Conservation (phyloP, 2,113 vertebrate species). For the Dipodomys ordii region DNA sequence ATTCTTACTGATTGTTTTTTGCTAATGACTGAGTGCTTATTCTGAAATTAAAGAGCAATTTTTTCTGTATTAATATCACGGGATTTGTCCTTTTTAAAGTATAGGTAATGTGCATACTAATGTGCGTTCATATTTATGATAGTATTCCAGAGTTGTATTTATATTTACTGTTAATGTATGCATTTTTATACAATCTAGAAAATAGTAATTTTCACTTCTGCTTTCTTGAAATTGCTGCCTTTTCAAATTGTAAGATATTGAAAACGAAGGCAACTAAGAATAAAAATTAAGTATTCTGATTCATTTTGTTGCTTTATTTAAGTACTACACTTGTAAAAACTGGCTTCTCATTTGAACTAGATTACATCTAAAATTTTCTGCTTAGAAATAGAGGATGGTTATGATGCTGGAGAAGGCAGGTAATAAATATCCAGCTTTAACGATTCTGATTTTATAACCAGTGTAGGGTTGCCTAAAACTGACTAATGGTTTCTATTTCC, state of each 20-base stretch:
- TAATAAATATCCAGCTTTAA: background rate
- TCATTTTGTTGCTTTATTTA: background rate
- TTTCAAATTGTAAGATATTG: conserved; percentile 31
- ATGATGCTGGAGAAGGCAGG: background rate
- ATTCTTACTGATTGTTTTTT: background rate
- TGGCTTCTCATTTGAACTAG: background rate
- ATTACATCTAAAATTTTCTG: background rate
- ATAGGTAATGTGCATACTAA: conserved; percentile 2
- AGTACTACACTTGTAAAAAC: background rate
- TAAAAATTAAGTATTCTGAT: background rate
- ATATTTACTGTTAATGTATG: conserved; percentile 9
- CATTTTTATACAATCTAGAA: background rate
- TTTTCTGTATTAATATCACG: background rate
- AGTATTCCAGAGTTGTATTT: background rate
- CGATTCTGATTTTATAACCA: background rate
- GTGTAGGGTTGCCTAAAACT: background rate
- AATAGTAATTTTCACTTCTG: background rate
- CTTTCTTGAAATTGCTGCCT: background rate
- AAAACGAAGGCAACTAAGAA: background rate
- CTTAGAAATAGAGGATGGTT: background rate
- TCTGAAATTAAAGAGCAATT: background rate
- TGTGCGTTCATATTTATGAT: conserved; percentile 31
- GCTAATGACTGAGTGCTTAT: background rate
- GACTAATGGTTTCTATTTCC: background rate
- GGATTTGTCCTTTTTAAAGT: background rate